Conservation (phyloP, 1,140 invertebrate species). For the Nylanderia fulva region DNA sequence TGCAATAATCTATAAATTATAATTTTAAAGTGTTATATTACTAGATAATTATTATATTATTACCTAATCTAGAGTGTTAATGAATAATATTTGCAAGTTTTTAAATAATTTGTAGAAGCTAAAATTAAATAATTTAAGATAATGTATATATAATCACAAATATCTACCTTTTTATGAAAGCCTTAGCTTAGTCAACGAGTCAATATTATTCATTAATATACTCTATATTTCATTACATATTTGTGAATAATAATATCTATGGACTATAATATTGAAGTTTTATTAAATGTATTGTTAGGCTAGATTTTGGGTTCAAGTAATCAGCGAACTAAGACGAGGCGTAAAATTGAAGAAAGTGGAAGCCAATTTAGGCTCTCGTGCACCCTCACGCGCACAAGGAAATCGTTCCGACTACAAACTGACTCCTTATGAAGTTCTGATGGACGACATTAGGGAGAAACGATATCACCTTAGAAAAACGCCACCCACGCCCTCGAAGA, state of each 20-base stretch:
- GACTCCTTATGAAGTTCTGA: conserved; percentile 98
- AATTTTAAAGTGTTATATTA: not conserved
- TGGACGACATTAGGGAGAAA: conserved; percentile 97
- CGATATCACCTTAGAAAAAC: conserved; percentile 93
- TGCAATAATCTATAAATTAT: not conserved
- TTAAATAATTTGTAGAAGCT: not conserved
- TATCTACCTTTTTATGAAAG: not conserved
- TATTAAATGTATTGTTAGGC: conserved; percentile 87
- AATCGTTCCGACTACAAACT: conserved; percentile 94
- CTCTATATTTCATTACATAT: not conserved
- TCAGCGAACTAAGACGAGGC: conserved; percentile 93
- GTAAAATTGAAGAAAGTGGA: conserved; percentile 97
- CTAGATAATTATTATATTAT: not conserved
- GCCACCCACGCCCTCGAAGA: conserved; percentile 89
- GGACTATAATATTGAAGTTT: not conserved
- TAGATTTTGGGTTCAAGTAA: conserved; percentile 98
- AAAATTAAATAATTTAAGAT: not conserved
- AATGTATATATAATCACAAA: not conserved
- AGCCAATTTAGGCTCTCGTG: conserved; percentile 85
- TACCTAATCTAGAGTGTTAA: not conserved
- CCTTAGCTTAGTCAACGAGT: not conserved
- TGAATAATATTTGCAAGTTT: not conserved
- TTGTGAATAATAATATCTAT: not conserved
- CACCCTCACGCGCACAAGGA: conserved; percentile 60
- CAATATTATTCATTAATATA: not conserved